Conservation (phyloP, 2,113 vertebrate genomes). For the Lamprologus speciosus region DNA sequence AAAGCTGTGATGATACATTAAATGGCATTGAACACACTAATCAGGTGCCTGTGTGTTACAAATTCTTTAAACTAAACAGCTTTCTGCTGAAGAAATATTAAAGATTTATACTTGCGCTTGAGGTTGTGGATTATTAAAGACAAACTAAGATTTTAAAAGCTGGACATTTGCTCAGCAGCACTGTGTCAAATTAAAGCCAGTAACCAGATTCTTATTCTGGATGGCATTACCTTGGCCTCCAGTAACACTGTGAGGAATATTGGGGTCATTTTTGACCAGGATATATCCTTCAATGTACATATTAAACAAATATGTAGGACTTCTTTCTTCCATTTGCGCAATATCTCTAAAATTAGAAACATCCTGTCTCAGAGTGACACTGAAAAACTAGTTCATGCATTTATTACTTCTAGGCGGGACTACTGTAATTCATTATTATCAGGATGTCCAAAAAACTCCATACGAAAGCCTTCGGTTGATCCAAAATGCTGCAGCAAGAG, state of each 20-base stretch:
- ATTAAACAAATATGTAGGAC: background rate
- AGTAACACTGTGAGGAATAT: background rate
- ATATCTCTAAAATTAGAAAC: accelerated
- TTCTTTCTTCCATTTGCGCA: accelerated
- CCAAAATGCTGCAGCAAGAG: background rate
- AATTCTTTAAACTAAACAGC: background rate
- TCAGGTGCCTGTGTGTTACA: background rate
- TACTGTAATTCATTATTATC: background rate
- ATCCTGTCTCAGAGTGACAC: background rate
- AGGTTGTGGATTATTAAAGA: background rate
- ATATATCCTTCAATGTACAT: accelerated
- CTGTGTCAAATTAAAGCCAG: background rate
- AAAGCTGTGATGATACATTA: background rate
- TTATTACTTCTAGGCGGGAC: background rate
- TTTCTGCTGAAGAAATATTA: background rate
- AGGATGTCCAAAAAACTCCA: background rate
- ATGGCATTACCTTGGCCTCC: background rate
- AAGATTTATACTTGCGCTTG: background rate
- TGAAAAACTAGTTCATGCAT: background rate
- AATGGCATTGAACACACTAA: background rate
- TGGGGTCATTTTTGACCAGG: background rate
- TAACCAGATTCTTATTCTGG: background rate
- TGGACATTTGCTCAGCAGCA: background rate
- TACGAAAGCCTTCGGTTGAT: accelerated
- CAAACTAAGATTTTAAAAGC: background rate